Percentiles rank a stretch among this genome's conserved stretches.
Conservation (phyloP, 1,140 invertebrate species). For the Kradibia gibbosae region DNA sequence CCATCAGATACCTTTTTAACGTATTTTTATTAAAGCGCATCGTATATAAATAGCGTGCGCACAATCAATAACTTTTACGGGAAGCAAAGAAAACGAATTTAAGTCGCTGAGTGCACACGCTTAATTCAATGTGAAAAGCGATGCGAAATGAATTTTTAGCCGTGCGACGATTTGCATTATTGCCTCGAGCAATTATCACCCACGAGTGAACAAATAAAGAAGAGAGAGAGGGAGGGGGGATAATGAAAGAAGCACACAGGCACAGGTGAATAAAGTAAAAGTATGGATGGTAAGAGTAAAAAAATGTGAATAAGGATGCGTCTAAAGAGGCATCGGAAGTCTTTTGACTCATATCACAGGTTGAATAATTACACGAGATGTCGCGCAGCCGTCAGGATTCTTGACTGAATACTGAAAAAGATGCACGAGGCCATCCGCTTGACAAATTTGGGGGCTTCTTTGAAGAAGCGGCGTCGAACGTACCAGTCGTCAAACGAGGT, state of each 20-base stretch:
- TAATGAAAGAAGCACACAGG: background rate
- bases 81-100: too few species aligned
- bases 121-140: too few species aligned
- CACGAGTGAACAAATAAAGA: background rate
- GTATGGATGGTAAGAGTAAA: too few species aligned
- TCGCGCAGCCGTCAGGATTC: background rate
- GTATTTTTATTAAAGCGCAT: too few species aligned
- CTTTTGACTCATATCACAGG: constrained; percentile 22
- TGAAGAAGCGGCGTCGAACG: background rate
- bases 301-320: background rate
- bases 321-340: background rate
- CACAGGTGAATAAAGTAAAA: constrained; percentile 5
- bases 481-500: too few species aligned
- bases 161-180: too few species aligned
- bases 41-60: too few species aligned
- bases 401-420: background rate
- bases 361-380: constrained; percentile 26
- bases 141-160: too few species aligned
- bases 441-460: constrained; percentile 33
- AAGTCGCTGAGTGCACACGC: too few species aligned
- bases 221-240: background rate
- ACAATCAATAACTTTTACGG: too few species aligned
- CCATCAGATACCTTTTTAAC: too few species aligned
- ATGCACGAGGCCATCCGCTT: background rate
- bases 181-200: too few species aligned